A percentile compares a stretch with the other conserved stretches of the same genome.
Conservation (phyloP, 2,113 vertebrate species). For the Pelodiscus sinensis region DNA sequence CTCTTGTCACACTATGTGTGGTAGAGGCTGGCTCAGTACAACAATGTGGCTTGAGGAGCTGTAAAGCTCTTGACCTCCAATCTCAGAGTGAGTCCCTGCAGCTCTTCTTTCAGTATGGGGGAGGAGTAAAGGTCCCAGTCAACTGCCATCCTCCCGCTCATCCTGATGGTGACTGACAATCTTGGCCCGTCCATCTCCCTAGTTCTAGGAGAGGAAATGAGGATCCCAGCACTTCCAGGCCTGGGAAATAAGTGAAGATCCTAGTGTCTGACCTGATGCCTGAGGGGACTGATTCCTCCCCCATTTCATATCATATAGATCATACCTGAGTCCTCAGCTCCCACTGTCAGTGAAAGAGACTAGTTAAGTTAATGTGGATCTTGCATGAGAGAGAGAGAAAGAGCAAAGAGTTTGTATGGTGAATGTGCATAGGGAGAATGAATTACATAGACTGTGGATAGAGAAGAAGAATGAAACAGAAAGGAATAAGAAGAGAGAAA, state of each 20-base stretch:
- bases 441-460: too few species aligned
- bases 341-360: too few species aligned
- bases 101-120: neutral
- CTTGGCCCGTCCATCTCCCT: neutral
- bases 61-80: neutral
- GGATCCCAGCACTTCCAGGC: neutral
- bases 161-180: neutral
- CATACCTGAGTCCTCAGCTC: too few species aligned
- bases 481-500: neutral
- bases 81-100: neutral
- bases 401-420: neutral
- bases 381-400: neutral
- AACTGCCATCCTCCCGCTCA: neutral
- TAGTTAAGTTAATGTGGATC: neutral
- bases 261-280: too few species aligned
- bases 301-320: too few species aligned
- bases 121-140: neutral
- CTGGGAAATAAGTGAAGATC: neutral
- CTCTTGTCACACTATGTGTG: too few species aligned
- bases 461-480: neutral
- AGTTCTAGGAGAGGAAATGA: neutral
- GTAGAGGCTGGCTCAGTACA: too few species aligned
- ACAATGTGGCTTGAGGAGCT: neutral
- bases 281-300: too few species aligned
- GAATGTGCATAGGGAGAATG: neutral